Evolutionary conservation across 2,113 vertebrate species (phyloP), one percentile per base, ranked within the genome.

Genomic region (Progne subis): DNA sequence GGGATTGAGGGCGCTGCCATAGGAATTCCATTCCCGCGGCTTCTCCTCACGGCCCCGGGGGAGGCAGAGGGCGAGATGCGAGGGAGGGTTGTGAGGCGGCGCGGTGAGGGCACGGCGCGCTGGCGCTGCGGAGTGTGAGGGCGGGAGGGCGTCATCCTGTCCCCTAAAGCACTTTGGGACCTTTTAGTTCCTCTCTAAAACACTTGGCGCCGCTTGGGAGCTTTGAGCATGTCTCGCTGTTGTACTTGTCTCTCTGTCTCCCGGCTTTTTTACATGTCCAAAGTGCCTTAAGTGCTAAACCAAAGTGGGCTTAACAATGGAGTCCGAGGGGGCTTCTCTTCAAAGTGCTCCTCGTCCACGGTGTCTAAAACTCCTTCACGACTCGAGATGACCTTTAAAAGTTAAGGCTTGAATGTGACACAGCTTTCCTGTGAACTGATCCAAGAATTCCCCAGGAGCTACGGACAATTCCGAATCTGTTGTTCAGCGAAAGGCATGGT

Each of bases 1-100:
- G 18, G 7, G 0, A 1, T 16, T 55, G 18, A 3, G 41, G 60
- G 37, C 18, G 21, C 4, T 21, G 2, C 3, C 6, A 6, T n/a
- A 4, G n/a, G 11, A n/a, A 1, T 9, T 17, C 5, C 9, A 0
- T 14, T 1, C 8, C 18, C 1, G 31, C 18, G 28, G 50, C 5
- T 46, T 32, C 41, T 16, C 23, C 23, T 61, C 50, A 2, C 4
- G 18, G 44, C 12, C 21, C 18, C 18, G 1, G 24, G 39, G 17
- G 19, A 32, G 78, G 34, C 46, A 6, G 71, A 10, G 43, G 28
- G 20, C 2, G 21, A 47, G 76, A 28, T 2, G 15, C 1, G 19
- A 49, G 34, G 29, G 8, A 5, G 43, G 15, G 41, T 29, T 24
- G 53, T 4, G 74, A 4, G 43, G 47, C 6, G 25, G 14, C 5